phyloP scores from a whole-genome alignment of 37 sponge, comb jelly and placozoan genomes.

The Eunapius fragilis region DNA sequence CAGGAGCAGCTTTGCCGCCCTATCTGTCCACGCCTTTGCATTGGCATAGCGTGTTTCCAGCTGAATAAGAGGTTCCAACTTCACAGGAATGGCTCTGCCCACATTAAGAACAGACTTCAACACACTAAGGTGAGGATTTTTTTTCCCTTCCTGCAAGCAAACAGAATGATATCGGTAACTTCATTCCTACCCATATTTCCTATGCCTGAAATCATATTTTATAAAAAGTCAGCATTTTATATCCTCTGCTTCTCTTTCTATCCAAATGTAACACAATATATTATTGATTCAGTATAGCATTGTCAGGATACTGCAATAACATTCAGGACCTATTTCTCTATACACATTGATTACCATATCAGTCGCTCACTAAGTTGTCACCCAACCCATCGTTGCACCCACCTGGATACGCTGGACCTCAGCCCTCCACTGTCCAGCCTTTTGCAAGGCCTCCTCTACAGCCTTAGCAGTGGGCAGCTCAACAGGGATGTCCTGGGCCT shows the following conservation, averaged over 20 bases:
- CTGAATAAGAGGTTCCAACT: constrained; percentile 57
- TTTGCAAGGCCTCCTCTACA: constrained; percentile 32
- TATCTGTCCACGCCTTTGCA: constrained; percentile 82
- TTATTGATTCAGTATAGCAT: too few species aligned
- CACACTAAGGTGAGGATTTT: constrained; percentile 39
- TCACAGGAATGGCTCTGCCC: constrained; percentile 42
- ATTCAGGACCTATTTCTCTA: too few species aligned
- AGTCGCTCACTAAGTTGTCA: neutral
- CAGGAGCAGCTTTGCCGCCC: constrained; percentile 64
- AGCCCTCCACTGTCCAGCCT: constrained; percentile 57
- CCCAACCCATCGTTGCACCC: neutral
- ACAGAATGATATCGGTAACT: neutral
- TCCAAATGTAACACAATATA: too few species aligned
- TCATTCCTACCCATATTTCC: too few species aligned
- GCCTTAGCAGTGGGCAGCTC: constrained; percentile 34
- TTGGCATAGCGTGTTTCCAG: constrained; percentile 59
- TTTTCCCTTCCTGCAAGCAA: constrained; percentile 36
- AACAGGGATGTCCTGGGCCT: constrained; percentile 38
- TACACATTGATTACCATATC: neutral
- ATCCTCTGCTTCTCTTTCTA: too few species aligned
- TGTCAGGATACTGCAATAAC: too few species aligned
- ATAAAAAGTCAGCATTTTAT: too few species aligned
- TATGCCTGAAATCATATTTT: too few species aligned
- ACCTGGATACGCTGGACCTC: constrained; percentile 56
- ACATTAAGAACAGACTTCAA: constrained; percentile 39